phyloP scores from a whole-genome alignment of 2,113 vertebrate genomes.

The Lepisosteus oculatus region DNA sequence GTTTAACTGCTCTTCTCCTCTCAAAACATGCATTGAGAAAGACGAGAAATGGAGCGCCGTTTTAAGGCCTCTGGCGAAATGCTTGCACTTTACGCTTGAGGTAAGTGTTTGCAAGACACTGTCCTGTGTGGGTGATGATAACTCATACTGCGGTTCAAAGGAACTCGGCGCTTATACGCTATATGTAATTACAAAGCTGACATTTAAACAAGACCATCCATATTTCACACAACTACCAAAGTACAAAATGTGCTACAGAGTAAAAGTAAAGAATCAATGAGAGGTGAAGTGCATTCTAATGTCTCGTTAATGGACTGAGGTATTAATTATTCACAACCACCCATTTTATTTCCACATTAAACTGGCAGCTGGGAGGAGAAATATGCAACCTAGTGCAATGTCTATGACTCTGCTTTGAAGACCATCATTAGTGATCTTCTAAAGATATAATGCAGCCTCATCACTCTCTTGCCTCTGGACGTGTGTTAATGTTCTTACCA shows the following conservation, averaged over 20 bases:
- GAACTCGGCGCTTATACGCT: conserved; percentile 49
- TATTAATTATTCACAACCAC: conserved; percentile 75
- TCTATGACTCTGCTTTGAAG: conserved; percentile 22
- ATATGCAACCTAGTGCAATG: conserved; percentile 52
- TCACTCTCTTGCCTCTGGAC: too few relatives aligned
- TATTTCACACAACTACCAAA: conserved; percentile 56
- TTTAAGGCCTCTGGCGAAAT: not conserved
- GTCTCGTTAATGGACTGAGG: conserved; percentile 71
- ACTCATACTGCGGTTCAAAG: conserved; percentile 52
- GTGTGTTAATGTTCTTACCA: too few relatives aligned
- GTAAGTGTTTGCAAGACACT: conserved; percentile 29
- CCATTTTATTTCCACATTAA: conserved; percentile 76
- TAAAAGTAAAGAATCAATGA: conserved; percentile 54
- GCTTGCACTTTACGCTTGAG: not conserved
- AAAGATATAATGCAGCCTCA: too few relatives aligned
- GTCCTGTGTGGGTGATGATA: conserved; percentile 45
- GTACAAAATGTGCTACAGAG: conserved; percentile 48
- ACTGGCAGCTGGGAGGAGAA: conserved; percentile 65
- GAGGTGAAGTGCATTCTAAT: conserved; percentile 73
- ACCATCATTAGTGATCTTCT: conserved; percentile 46
- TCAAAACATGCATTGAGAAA: too few relatives aligned
- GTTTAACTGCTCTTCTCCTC: too few relatives aligned
- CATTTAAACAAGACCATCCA: conserved; percentile 66
- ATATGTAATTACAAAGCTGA: conserved; percentile 69
- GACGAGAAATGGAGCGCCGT: not conserved